Conservation (phyloP, 2,888 invertebrate species). For the Scrobipalpa costella region DNA sequence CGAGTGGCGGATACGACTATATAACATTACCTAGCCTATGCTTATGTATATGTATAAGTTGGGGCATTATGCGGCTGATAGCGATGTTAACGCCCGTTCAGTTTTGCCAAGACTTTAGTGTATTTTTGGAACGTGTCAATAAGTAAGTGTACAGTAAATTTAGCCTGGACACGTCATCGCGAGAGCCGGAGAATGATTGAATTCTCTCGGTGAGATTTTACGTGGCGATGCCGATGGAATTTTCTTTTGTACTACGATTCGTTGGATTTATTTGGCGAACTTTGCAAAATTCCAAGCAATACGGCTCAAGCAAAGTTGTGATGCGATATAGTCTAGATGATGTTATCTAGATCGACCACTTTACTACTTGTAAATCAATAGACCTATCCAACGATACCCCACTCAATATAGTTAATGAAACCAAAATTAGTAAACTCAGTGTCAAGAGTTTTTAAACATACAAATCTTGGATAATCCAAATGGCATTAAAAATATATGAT, state of each 20-base stretch:
- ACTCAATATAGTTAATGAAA: too few species aligned
- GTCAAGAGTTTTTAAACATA: too few species aligned
- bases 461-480: too few species aligned
- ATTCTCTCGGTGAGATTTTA: slow-evolving; percentile 53
- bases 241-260: slow-evolving; percentile 43
- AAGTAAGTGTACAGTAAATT: slow-evolving; percentile 79
- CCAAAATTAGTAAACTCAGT: too few species aligned
- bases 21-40: slow-evolving; percentile 37
- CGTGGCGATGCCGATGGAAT: slow-evolving; percentile 37
- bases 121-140: slow-evolving; percentile 81
- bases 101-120: slow-evolving; percentile 76
- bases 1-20: slow-evolving; percentile 45
- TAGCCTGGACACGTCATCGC: slow-evolving; percentile 74
- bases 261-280: neutral
- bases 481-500: too few species aligned
- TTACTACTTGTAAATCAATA: too few species aligned
- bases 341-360: too few species aligned
- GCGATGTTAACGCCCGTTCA: slow-evolving; percentile 79
- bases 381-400: too few species aligned
- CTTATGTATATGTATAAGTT: slow-evolving; percentile 52
- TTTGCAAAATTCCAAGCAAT: too few species aligned
- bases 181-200: slow-evolving; percentile 65
- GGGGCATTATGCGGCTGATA: slow-evolving; percentile 75
- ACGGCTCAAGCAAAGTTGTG: too few species aligned
- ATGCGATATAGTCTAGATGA: too few species aligned